Evolutionary conservation across 1,140 invertebrate genomes (phyloP), one percentile per base, ranked within the genome.

Genomic region (Homarus americanus): DNA sequence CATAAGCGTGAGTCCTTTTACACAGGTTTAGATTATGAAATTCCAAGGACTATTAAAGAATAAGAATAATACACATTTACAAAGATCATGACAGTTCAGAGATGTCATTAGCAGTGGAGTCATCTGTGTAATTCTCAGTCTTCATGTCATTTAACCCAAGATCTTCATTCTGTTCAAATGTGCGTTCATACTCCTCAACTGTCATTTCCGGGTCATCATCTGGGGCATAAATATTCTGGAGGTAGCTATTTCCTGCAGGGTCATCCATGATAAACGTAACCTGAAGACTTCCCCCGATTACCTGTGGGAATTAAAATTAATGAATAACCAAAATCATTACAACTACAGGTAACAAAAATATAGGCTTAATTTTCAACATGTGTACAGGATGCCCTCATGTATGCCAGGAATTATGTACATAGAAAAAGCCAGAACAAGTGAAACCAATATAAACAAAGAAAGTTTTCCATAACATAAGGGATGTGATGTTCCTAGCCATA

Each of bases 141-240:
- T 98, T 99, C 96, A 99, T 99, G 93, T 99, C 98, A 94, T 99
- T 99, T 2, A 99, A 94, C 4, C 99, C 99, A 5, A 99, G 95
- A 86, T 98, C 97, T 92, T 99, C 99, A 94, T 99, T 99, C 94
- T 99, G 98, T 58, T 99, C 98, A 93, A 95, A 97, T 40, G 94
- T 96, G 91, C 99, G 95, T 92, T 97, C 96, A 94, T 99, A 99
- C 40, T 96, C 95, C 1, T 95, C 96, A 28, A 99, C 96, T 63
- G 94, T 96, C 75, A 99, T 94, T 93, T 96, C 96, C 2, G 96
- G 95, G 94, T 98, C 97, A 15, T 95, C 94, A 28, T 96, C 96
- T 84, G 97, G 96, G 41, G 97, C 97, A 69, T 95, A 96, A 0
- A 98, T 94, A 94, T 97, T 97, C 95, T 99, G 98, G 66, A 99